phyloP scores from a whole-genome alignment of 1,140 invertebrate genomes.

The Bombus terrestris region DNA sequence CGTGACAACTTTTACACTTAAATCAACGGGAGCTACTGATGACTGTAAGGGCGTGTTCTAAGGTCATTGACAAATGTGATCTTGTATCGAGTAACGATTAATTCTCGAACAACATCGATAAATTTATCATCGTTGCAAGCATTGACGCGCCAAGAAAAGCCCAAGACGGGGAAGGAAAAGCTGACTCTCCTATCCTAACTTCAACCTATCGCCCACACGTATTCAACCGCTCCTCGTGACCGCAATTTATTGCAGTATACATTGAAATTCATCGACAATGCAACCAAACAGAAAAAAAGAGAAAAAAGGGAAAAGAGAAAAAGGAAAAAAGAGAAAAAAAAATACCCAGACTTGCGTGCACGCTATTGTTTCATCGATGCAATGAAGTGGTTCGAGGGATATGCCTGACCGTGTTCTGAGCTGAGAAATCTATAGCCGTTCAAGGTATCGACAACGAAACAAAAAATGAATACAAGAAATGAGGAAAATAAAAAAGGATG shows the following conservation, averaged over 20 bases:
- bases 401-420: conserved; percentile 31
- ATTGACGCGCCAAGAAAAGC: neutral
- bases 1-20: neutral
- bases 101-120: conserved; percentile 5
- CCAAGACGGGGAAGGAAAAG: neutral
- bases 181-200: neutral
- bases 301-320: too few relatives aligned
- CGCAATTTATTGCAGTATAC: conserved; percentile 24
- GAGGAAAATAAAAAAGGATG: neutral
- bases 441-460: conserved; percentile 11
- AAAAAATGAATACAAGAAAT: conserved; percentile 30
- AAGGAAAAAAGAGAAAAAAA: neutral
- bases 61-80: neutral
- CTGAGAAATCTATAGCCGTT: conserved; percentile 50
- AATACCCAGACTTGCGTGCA: neutral
- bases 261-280: conserved; percentile 23
- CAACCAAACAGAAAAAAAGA: too few relatives aligned
- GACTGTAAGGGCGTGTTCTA: neutral
- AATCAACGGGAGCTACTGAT: neutral
- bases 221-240: neutral
- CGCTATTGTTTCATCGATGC: conserved; percentile 21
- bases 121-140: conserved; percentile 25
- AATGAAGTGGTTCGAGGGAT: conserved; percentile 42
- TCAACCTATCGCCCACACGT: neutral
- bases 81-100: neutral